Conservation (phyloP, 2,113 vertebrate species). For the Pogona vitticeps region DNA sequence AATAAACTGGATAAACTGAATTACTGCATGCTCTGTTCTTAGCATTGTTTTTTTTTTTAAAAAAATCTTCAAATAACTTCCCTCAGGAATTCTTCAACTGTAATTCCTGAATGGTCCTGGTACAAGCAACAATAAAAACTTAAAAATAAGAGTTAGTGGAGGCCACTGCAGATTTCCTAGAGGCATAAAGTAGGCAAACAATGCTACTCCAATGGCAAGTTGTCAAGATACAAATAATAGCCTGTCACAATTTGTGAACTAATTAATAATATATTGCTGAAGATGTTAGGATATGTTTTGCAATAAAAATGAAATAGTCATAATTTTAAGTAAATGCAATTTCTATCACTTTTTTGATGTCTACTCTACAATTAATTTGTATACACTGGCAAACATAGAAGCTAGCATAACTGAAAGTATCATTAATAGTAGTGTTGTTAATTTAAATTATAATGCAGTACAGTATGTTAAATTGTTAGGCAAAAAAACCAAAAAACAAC, state of each 20-base stretch:
- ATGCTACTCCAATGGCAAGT: conserved; percentile 45
- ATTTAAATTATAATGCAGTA: conserved; percentile 26
- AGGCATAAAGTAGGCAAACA: conserved; percentile 54
- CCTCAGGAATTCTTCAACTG: conserved; percentile 4
- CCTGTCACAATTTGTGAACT: conserved; percentile 44
- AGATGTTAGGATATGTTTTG: conserved; percentile 23
- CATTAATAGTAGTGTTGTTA: neutral
- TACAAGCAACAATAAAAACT: conserved; percentile 35
- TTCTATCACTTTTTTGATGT: conserved; percentile 36
- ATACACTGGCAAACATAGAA: conserved; percentile 29
- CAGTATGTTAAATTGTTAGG: neutral
- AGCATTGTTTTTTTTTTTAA: neutral
- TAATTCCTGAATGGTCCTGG: conserved; percentile 37
- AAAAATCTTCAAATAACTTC: conserved; percentile 35
- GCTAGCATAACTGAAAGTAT: conserved; percentile 27
- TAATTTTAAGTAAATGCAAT: conserved; percentile 18
- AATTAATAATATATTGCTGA: conserved; percentile 42
- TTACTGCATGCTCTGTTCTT: conserved; percentile 13
- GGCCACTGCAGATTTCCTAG: conserved; percentile 38
- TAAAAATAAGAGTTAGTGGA: conserved; percentile 53
- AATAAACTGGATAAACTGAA: conserved; percentile 46
- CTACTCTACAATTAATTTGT: conserved; percentile 42
- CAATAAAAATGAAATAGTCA: conserved; percentile 57
- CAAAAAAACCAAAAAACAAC: too few species aligned
- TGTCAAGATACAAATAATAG: conserved; percentile 50